Conservation (phyloP, 2,888 invertebrate genomes). For the Buathra laborator region DNA sequence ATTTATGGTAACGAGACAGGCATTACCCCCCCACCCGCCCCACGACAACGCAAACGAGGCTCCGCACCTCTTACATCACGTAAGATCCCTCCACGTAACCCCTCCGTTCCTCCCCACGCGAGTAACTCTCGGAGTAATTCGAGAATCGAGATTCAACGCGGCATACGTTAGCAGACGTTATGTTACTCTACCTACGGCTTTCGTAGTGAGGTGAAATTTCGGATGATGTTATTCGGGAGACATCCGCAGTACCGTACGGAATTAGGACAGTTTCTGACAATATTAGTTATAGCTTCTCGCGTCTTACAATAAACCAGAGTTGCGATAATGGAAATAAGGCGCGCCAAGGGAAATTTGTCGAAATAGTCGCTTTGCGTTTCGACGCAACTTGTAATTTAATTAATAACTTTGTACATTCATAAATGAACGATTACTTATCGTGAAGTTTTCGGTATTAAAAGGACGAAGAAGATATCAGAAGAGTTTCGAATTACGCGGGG, state of each 20-base stretch:
- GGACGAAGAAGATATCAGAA: constrained; percentile 8
- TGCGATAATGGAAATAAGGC: not conserved
- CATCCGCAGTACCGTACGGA: not conserved
- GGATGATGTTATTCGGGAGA: not conserved
- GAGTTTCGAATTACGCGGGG: not conserved
- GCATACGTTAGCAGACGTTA: not conserved
- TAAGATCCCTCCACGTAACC: constrained; percentile 12
- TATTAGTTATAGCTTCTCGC: constrained; percentile 8
- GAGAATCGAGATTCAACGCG: constrained; percentile 42
- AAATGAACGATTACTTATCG: not conserved
- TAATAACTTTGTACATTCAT: not conserved
- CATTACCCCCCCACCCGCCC: constrained; percentile 5
- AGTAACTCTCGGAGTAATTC: constrained; percentile 49
- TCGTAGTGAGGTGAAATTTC: not conserved
- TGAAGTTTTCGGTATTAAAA: not conserved
- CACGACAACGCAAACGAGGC: constrained; percentile 42
- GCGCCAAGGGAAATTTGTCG: not conserved
- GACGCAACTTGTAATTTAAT: not conserved
- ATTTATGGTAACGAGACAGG: constrained; percentile 67
- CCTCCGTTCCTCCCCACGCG: not conserved
- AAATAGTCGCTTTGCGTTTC: not conserved
- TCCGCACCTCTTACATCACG: constrained; percentile 39
- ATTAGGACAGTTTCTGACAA: constrained; percentile 7
- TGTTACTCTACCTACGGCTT: not conserved
- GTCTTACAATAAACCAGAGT: not conserved